Conservation (phyloP, 2,113 vertebrate species). For the Suncus etruscus region DNA sequence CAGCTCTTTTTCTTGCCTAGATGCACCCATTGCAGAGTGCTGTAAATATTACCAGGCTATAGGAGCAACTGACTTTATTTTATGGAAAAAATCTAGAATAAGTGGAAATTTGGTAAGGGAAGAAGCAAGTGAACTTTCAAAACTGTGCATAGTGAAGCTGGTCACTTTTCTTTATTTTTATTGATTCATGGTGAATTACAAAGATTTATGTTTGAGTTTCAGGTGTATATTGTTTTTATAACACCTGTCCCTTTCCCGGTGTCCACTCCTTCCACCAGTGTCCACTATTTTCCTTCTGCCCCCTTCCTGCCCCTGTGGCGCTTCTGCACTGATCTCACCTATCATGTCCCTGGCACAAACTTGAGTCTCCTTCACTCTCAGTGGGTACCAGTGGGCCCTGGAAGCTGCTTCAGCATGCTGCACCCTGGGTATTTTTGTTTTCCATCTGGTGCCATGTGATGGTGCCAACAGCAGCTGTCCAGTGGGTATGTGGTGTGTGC, state of each 20-base stretch:
- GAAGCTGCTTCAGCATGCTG: slow-evolving; percentile 14
- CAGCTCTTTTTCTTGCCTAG: neutral
- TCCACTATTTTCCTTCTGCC: too few species aligned
- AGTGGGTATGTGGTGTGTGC: slow-evolving; percentile 21
- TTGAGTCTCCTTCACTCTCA: accelerated
- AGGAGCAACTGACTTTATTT: slow-evolving; percentile 21
- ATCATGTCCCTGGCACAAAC: neutral
- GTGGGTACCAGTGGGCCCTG: neutral
- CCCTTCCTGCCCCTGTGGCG: too few species aligned
- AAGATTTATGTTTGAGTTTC: too few species aligned
- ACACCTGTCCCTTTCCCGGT: too few species aligned
- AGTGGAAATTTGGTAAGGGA: neutral
- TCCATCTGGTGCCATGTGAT: slow-evolving; percentile 53
- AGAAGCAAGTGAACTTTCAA: neutral
- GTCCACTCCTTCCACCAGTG: too few species aligned
- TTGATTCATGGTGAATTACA: neutral
- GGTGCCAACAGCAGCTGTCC: slow-evolving; percentile 57
- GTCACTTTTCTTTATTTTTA: neutral
- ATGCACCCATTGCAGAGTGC: neutral
- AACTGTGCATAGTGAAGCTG: neutral
- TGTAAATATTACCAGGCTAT: neutral
- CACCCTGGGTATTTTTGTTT: slow-evolving; percentile 16
- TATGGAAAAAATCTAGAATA: neutral
- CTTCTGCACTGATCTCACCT: neutral
- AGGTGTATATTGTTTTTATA: too few species aligned